A percentile compares a stretch with the other conserved stretches of the same genome.
Evolutionary conservation across 1,140 invertebrate species (phyloP).

Genomic region (Ptiloglossa arizonensis): DNA sequence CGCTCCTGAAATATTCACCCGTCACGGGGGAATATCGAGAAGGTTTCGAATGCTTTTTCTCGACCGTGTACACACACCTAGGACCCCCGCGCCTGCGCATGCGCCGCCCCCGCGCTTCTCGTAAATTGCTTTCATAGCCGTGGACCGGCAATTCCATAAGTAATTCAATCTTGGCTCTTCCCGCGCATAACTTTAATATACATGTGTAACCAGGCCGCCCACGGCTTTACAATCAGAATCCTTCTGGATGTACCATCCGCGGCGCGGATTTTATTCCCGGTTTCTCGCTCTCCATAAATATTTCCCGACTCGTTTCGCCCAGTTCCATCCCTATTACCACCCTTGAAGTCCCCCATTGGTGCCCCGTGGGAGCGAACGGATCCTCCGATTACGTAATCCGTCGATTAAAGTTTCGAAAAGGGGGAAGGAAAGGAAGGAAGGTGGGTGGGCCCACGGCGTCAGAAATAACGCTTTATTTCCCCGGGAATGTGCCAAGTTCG

Average conservation of each 20-base stretch:
- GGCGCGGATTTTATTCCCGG: conserved; percentile 9
- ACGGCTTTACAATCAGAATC: conserved; percentile 23
- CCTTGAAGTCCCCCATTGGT: too few relatives aligned
- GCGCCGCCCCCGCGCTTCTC: conserved; percentile 36
- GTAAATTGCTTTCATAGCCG: conserved; percentile 72
- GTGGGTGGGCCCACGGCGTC: too few relatives aligned
- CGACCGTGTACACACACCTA: too few relatives aligned
- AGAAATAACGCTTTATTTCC: conserved; percentile 28
- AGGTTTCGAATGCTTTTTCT: conserved; percentile 67
- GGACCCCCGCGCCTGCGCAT: too few relatives aligned
- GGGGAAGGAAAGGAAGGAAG: too few relatives aligned
- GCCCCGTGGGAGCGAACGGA: conserved; percentile 7
- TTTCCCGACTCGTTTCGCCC: not conserved
- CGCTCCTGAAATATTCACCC: conserved; percentile 55
- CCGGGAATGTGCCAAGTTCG: conserved; percentile 8
- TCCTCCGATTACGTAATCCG: not conserved
- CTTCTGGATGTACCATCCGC: not conserved
- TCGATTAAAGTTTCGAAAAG: conserved; percentile 35
- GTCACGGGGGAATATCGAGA: conserved; percentile 52
- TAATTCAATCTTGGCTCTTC: conserved; percentile 73
- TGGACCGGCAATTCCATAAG: conserved; percentile 69
- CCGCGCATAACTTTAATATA: conserved; percentile 60
- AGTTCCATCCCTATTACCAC: too few relatives aligned
- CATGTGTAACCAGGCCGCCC: not conserved
- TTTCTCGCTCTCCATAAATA: conserved; percentile 23